Percentiles rank a stretch among this genome's conserved stretches.
phyloP scores from a whole-genome alignment of 1,140 invertebrate genomes.

The Lamellibrachia luymesi region DNA sequence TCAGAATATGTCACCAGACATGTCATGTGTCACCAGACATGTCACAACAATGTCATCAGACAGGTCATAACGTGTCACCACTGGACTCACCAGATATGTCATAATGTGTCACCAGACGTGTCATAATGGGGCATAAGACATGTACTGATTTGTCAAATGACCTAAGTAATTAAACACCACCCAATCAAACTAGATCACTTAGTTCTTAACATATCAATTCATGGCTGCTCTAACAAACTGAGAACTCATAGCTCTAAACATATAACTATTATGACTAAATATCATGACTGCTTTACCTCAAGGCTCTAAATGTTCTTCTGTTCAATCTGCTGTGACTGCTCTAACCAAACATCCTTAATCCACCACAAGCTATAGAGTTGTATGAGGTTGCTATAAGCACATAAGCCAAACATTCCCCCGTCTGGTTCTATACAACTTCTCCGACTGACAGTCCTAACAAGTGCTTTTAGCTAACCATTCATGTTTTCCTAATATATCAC shows the following conservation, averaged over 20 bases:
- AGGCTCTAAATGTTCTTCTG: not conserved
- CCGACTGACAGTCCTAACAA: not conserved
- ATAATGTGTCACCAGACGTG: not conserved
- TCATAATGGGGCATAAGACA: no score
- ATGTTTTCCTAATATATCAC: not conserved
- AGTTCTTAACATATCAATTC: no score
- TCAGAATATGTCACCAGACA: no score
- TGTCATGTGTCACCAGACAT: no score
- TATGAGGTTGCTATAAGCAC: not conserved
- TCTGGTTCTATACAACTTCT: not conserved
- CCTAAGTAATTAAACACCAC: not conserved
- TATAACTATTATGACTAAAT: not conserved
- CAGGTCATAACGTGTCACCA: no score
- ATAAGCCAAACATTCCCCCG: not conserved
- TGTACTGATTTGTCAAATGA: not conserved
- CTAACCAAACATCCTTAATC: not conserved
- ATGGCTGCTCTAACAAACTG: not conserved
- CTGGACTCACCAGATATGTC: no score
- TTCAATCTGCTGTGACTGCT: not conserved
- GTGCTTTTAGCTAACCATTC: not conserved
- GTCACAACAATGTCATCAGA: not conserved
- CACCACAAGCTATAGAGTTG: not conserved
- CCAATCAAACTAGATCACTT: not conserved
- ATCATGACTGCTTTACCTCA: not conserved
- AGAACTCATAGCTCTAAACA: not conserved